Conservation (phyloP, 2,888 invertebrate genomes). For the Panopea generosa region DNA sequence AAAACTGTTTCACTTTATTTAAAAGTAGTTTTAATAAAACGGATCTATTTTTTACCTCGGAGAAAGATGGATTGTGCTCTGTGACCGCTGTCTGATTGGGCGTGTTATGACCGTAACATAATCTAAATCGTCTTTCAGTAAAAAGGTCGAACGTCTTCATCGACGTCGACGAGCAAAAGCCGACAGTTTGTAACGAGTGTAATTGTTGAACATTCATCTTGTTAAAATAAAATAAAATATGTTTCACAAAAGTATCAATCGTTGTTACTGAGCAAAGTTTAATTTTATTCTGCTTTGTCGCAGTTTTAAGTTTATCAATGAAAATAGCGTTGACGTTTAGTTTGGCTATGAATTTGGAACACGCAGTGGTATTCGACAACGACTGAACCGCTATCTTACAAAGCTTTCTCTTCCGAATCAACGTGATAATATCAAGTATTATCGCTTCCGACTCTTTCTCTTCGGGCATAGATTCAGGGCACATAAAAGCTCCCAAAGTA, state of each 20-base stretch:
- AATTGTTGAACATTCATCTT: constrained; percentile 66
- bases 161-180: constrained; percentile 72
- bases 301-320: background rate
- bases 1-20: constrained; percentile 40
- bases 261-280: constrained; percentile 7
- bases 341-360: background rate
- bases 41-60: constrained; percentile 63
- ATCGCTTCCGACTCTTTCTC: constrained; percentile 68
- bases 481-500: constrained; percentile 66
- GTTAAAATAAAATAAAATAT: constrained; percentile 45
- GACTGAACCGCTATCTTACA: constrained; percentile 20
- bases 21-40: constrained; percentile 58
- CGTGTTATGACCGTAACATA: constrained; percentile 74
- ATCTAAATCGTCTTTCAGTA: constrained; percentile 52
- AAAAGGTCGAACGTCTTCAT: constrained; percentile 59
- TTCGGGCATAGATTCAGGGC: constrained; percentile 63
- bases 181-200: constrained; percentile 61
- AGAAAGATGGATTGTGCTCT: constrained; percentile 62
- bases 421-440: constrained; percentile 35
- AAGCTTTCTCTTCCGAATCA: constrained; percentile 24
- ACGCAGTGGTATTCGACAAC: background rate
- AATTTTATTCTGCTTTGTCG: background rate
- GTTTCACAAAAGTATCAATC: too few relatives aligned
- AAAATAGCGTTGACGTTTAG: background rate
- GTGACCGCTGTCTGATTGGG: constrained; percentile 65